A percentile compares a stretch with the other conserved stretches of the same genome.
Conservation (phyloP, 2,797 vertebrate species). For the Allenopithecus nigroviridis region DNA sequence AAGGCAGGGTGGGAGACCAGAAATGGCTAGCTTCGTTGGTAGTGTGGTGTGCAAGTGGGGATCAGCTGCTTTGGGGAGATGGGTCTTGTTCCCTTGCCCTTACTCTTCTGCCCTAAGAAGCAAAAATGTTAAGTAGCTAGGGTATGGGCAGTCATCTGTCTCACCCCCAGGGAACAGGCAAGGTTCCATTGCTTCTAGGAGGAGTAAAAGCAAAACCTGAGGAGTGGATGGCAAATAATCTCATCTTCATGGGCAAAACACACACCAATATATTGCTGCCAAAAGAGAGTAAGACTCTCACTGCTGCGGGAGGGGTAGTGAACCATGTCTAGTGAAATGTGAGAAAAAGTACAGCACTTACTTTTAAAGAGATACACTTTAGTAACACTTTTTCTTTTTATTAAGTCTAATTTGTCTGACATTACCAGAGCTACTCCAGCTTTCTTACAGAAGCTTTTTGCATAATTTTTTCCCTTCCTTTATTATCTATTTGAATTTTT, state of each 20-base stretch:
- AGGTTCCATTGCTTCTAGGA: not conserved
- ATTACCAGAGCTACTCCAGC: not conserved
- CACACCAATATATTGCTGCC: not conserved
- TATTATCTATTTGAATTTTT: not conserved
- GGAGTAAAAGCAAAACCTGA: not conserved
- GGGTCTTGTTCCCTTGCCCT: not conserved
- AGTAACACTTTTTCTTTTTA: not conserved
- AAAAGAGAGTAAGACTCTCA: not conserved
- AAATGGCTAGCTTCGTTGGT: not conserved
- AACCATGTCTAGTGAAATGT: not conserved
- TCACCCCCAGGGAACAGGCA: not conserved
- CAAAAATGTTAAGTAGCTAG: not conserved
- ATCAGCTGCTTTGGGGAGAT: not conserved
- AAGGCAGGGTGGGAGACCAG: not conserved
- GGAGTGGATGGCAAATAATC: no score
- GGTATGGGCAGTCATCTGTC: not conserved
- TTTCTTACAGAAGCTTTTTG: not conserved
- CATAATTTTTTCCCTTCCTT: not conserved
- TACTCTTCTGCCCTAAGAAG: not conserved
- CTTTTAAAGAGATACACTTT: not conserved
- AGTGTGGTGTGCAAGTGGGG: not conserved
- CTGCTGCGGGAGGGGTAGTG: fast-evolving
- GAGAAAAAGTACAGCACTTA: not conserved
- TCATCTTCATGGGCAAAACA: not conserved
- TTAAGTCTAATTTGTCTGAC: not conserved